Evolutionary conservation across 2,888 invertebrate species (phyloP), one percentile per base, ranked within the genome.

Genomic region (Nemotelus pantherinus): DNA sequence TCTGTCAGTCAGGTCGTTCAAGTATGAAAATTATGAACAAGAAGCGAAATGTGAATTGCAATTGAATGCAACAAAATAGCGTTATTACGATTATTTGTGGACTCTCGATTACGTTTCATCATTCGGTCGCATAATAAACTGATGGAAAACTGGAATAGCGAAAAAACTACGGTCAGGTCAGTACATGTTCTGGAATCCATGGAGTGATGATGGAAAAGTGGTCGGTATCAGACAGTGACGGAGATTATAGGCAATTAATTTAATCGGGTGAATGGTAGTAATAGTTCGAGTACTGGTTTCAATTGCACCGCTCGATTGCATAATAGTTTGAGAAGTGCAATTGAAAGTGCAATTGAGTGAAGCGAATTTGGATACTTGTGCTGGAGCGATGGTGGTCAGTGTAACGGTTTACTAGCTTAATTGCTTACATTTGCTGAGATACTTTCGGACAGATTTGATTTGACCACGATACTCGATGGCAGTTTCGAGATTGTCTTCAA

Each of bases 241-340:
- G 50, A 25, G 5, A 48, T 68, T 68, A 68, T 43, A 25, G 25
- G 5, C 67, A 48, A 68, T 68, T 68, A 68, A 68, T 68, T 68
- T 44, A 47, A 68, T 48, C 47, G 4, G 50, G 67, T 68, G 50
- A 68, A 48, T 48, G 67, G 25, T 25, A 25, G 25, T 25, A 25
- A 25, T 25, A 25, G 25, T 25, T 25, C 25, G 25, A 25, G 25
- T 7, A 39, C 41, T 41, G 41, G 5, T 39, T 39, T 39, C 3
- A 4, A 25, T 25, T 39, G 60, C 39, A 41, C 25, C 25, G 7
- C 2, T 39, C 4, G 7, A 25, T 60, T 60, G 60, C 60, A 60
- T 60, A 60, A 60, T 39, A 41, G 60, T 43, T 60, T 3, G n/a
- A 57, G 41, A 10, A 7, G 3, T 60, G 41, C 25, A 25, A 60